Evolutionary conservation across 2,888 invertebrate genomes (phyloP).

Genomic region (Phaedon cochleariae): DNA sequence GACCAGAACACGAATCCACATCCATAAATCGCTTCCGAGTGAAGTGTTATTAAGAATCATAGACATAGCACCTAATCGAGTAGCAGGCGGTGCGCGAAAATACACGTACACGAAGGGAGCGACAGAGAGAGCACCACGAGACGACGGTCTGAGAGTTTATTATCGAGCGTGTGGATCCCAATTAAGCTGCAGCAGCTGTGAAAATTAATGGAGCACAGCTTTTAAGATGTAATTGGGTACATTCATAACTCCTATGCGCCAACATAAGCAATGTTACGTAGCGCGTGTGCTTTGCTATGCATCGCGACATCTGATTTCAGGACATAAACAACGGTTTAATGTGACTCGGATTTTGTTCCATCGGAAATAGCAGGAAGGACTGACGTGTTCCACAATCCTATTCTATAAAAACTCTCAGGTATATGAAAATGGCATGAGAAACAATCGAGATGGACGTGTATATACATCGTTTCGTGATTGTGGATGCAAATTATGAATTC

Average conservation of each 20-base stretch:
- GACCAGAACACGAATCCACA: not conserved
- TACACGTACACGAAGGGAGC: conserved; percentile 28
- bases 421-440: no score
- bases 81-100: conserved; percentile 39
- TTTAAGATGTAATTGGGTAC: conserved; percentile 72
- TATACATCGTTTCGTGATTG: no score
- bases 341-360: conserved; percentile 20
- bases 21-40: not conserved
- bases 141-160: conserved; percentile 58
- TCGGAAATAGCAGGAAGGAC: not conserved
- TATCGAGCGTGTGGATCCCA: conserved; percentile 68
- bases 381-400: no score
- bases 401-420: no score
- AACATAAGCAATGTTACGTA: conserved; percentile 36
- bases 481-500: no score
- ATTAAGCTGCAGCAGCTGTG: conserved; percentile 72
- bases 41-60: conserved; percentile 39
- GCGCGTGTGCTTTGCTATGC: conserved; percentile 39
- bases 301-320: conserved; percentile 51
- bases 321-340: conserved; percentile 46
- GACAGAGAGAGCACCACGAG: conserved; percentile 16
- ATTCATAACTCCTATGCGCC: conserved; percentile 66
- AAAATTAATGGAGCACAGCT: conserved; percentile 71
- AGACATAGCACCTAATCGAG: conserved; percentile 47
- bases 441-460: no score